phyloP scores from a whole-genome alignment of 2,113 vertebrate genomes.

The Misgurnus mizolepis region DNA sequence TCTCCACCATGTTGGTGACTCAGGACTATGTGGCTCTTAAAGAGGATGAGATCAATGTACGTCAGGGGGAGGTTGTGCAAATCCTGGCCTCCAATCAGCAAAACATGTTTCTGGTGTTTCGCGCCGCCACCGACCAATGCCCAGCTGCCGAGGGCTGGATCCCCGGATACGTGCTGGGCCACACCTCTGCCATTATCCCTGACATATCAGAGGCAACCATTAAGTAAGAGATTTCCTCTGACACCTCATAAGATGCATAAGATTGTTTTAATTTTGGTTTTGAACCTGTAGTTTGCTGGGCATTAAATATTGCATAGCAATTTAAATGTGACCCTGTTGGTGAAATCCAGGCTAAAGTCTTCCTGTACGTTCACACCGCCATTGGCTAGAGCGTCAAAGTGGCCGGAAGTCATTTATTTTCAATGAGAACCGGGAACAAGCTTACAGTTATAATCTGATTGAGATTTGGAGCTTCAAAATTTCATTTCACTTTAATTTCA shows the following conservation, averaged over 20 bases:
- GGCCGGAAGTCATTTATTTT: too few relatives aligned
- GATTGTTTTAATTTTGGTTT: too few relatives aligned
- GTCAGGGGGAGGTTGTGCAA: slow-evolving; percentile 98
- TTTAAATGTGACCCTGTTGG: too few relatives aligned
- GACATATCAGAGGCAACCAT: slow-evolving; percentile 92
- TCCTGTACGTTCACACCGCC: too few relatives aligned
- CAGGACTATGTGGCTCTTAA: slow-evolving; percentile 98
- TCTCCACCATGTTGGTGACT: slow-evolving; percentile 99
- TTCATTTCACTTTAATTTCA: too few relatives aligned
- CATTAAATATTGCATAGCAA: too few relatives aligned
- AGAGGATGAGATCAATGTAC: slow-evolving; percentile 99
- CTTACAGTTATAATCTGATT: too few relatives aligned
- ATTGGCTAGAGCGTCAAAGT: too few relatives aligned
- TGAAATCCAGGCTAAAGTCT: too few relatives aligned
- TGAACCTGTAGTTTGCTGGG: too few relatives aligned
- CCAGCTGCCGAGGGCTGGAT: slow-evolving; percentile 99
- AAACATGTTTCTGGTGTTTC: slow-evolving; percentile 99
- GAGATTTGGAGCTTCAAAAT: too few relatives aligned
- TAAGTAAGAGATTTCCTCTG: slow-evolving; percentile 77
- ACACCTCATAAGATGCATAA: background rate
- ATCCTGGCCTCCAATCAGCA: slow-evolving; percentile 99
- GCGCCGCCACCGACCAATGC: slow-evolving; percentile 95
- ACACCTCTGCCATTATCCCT: slow-evolving; percentile 89
- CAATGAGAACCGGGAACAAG: too few relatives aligned
- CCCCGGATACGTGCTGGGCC: slow-evolving; percentile 96